Conservation (phyloP, 2,797 vertebrate genomes). For the Acrocephalus scirpaceus region DNA sequence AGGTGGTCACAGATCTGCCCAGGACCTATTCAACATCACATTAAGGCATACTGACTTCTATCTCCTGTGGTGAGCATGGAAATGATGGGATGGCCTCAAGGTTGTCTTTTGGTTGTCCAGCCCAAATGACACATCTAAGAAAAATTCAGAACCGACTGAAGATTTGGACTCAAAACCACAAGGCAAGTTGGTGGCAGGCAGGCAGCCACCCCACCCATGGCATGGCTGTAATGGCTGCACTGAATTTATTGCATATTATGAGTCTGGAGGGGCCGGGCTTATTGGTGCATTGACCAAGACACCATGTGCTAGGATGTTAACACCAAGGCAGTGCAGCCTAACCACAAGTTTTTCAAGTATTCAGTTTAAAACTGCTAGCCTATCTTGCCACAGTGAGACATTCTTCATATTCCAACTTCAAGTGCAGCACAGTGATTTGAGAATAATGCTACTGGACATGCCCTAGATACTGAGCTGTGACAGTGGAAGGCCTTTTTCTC, state of each 20-base stretch:
- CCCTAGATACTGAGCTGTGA: slow-evolving; percentile 8
- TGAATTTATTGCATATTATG: not conserved
- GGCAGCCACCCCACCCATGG: not conserved
- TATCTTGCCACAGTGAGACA: not conserved
- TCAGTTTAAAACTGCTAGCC: not conserved
- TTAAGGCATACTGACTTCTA: not conserved
- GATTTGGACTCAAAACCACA: not conserved
- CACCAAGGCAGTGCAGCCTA: not conserved
- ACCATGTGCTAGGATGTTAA: not conserved
- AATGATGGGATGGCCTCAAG: not conserved
- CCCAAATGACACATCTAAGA: not conserved
- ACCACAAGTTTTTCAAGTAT: not conserved
- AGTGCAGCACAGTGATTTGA: not conserved
- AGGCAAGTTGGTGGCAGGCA: not conserved
- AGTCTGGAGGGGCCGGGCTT: not conserved
- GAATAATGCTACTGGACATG: slow-evolving; percentile 9
- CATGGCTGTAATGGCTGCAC: not conserved
- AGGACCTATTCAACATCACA: not conserved
- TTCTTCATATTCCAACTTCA: not conserved
- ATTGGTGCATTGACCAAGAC: not conserved
- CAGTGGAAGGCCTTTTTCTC: not conserved
- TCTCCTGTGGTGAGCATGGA: not conserved
- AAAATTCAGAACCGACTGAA: not conserved
- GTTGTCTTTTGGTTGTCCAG: not conserved
- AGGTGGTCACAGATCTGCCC: not conserved